Percentiles rank a stretch among this genome's conserved stretches.
These are phyloP conservation scores for Tragelaphus buxtoni DNA, from an alignment of 2,113 vertebrate species.

Conservation along the genomic window DNA sequence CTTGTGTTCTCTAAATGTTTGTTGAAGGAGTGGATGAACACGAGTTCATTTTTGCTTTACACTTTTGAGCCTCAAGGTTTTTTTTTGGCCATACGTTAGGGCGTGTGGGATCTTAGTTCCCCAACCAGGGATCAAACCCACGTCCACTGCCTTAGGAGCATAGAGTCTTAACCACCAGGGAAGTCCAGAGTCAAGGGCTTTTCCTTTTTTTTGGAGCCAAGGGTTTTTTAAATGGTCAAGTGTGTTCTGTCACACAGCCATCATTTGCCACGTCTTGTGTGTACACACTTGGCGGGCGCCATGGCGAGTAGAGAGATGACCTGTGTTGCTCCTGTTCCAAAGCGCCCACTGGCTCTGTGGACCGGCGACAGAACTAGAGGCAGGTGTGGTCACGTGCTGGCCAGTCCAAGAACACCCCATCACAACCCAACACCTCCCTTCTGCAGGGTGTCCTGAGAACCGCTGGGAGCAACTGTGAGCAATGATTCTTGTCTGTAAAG, in stretches of 20 bases:
- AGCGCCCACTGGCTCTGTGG: neutral
- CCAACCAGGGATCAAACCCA: neutral
- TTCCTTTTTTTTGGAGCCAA: neutral
- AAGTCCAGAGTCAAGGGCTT: neutral
- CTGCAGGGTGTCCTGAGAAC: neutral
- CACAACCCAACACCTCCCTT: neutral
- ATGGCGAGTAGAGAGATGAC: neutral
- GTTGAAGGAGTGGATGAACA: neutral
- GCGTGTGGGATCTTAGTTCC: neutral
- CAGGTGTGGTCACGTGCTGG: neutral
- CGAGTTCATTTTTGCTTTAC: neutral
- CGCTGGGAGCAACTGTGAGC: neutral
- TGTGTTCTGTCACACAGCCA: neutral
- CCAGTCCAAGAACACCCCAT: neutral
- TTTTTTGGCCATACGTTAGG: neutral
- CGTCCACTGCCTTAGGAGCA: neutral
- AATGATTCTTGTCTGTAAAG: neutral
- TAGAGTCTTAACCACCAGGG: neutral
- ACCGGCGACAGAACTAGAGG: neutral
- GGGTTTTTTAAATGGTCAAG: neutral
- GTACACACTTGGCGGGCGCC: neutral
- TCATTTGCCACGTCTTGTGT: neutral
- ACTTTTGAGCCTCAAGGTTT: neutral
- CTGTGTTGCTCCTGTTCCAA: neutral
- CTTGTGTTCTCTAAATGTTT: neutral